Base-by-base conservation (phyloP, 2,797 vertebrate species). In the Crax fasciolata region DNA sequence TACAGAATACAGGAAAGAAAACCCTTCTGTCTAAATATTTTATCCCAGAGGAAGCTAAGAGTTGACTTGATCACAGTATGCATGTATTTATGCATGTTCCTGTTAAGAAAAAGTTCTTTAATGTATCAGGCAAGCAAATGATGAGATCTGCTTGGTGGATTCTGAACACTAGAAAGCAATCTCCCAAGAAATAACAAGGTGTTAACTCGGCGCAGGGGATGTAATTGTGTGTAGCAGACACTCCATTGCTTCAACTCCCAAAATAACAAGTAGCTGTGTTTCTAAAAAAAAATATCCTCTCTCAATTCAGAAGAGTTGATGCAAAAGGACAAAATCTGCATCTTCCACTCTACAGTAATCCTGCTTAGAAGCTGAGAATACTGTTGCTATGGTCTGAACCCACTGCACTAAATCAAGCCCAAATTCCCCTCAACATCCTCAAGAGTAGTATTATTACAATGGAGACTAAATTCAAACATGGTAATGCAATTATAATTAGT, bases 21-120 rank as follows among this genome's bases (percentile, higher is more conserved):
- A 2, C 3, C 4, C 6, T 54, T 54, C 65, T 24, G 23, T 9
- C 11, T 21, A 28, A 63, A 24, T 57, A 18, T 77, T 19, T 84
- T 5, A 27, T n/a, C 30, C 57, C 66, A 51, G 77, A 65, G 46
- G 51, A 81, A 80, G 49, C 23, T 15, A 18, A n/a, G 71, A 32
- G 24, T 5, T 32, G 46, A 1, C 10, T 44, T 1, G 0, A 5
- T 35, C 17, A 1, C 0, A 9, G 20, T 32, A 49, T 13, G 4
- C 1, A 1, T 14, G 13, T 28, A 44, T 58, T 84, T 57, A 46
- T 58, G 32, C 13, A 1, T 11, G 46, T 30, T 58, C 46, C 24
- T 32, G 32, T 23, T 35, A 20, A 30, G 28, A 44, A 66, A 57
- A 30, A 4, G 4, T 10, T 55, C 39, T 58, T 75, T 51, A 75